Evolutionary conservation across 2,797 vertebrate genomes (phyloP), one percentile per base, ranked within the genome.

Genomic region (Argya squamiceps): DNA sequence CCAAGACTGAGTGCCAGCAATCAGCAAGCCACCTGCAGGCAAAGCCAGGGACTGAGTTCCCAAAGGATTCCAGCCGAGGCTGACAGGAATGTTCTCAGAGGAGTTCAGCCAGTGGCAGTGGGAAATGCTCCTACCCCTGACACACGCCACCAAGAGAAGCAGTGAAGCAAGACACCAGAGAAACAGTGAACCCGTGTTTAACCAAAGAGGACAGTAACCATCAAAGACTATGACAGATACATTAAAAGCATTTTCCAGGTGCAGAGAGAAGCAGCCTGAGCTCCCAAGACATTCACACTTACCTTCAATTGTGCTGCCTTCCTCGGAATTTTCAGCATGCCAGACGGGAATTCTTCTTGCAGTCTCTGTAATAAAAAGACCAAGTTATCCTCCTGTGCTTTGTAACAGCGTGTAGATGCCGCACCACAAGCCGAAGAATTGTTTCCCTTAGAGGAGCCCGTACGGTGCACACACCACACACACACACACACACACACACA

Each of bases 211-310:
- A 53, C 2, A 23, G 21, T 20, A 43, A 29, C 41, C 10, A 9
- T 19, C 55, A 62, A 63, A 52, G 32, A 27, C 2, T 1, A 32
- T 7, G 12, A 46, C 0, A 65, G 1, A 21, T 10, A 59, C 43
- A 80, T 32, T 23, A 55, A n/a, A 84, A 53, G 39, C 14, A 52
- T 14, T 58, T 84, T 49, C 30, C 56, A 63, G 24, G 24, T 27
- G 22, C 62, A 63, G 12, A 52, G 13, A 79, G 22, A 59, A 80
- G 37, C 11, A 84, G 23, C n/a, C 34, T 49, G 18, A 91, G 49
- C 26, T 63, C 47, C 52, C 9, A 2, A 46, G 43, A 62, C 58
- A 75, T 26, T 59, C 23, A 12, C 6, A 30, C 36, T 27, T 67
- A 77, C 86, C 56, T 77, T 69, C 43, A 44, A 0, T 8, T 26